Percentiles rank a stretch among this genome's conserved stretches.
Evolutionary conservation across 2,113 vertebrate genomes (phyloP).

Genomic region (Pao palembangensis): DNA sequence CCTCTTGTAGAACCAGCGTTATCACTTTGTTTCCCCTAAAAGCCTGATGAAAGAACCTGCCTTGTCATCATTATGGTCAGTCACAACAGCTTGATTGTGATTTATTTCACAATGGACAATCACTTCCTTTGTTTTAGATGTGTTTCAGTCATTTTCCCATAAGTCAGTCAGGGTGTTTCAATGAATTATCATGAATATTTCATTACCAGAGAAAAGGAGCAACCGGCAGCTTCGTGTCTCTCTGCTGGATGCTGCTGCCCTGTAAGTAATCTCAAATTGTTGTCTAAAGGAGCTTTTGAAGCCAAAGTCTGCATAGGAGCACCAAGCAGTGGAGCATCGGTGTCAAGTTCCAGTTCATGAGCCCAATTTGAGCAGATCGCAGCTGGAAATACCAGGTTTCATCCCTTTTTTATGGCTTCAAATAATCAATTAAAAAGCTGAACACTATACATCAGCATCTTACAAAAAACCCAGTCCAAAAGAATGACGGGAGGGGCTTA

Average conservation of each 20-base stretch:
- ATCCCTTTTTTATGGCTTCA: too few species aligned
- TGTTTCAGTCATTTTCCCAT: conserved; percentile 48
- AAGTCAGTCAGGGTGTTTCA: conserved; percentile 61
- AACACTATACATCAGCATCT: too few species aligned
- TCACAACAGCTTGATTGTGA: not conserved
- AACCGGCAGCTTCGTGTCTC: conserved; percentile 7
- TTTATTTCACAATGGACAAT: not conserved
- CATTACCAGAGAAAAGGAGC: conserved; percentile 58
- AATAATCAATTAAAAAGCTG: too few species aligned
- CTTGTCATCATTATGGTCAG: not conserved
- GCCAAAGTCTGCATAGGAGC: not conserved
- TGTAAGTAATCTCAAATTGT: conserved; percentile 8
- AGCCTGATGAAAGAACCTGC: not conserved
- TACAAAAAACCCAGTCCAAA: too few species aligned
- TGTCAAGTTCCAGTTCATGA: too few species aligned
- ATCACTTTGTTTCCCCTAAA: too few species aligned
- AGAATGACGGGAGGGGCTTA: too few species aligned
- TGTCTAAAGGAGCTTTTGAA: not conserved
- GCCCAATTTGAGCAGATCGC: too few species aligned
- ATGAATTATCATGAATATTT: conserved; percentile 68
- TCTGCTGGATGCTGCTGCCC: not conserved
- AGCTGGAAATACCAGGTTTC: too few species aligned
- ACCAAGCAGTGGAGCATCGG: not conserved
- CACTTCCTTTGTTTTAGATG: conserved; percentile 54
- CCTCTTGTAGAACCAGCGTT: too few species aligned